phyloP scores from a whole-genome alignment of 2,888 invertebrate species.

The Pediacus dermestoides region DNA sequence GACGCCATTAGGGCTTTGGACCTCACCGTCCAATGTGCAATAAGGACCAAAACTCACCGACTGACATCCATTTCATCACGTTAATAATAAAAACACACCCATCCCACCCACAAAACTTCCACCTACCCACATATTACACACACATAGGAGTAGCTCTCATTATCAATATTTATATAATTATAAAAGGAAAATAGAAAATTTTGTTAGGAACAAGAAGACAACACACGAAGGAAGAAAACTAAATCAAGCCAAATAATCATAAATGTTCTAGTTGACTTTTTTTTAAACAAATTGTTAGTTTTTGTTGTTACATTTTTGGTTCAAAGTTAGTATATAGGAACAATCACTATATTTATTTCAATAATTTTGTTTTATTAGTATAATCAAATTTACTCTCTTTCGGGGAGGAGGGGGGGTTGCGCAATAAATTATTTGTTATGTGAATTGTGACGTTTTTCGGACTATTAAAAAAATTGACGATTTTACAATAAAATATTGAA shows the following conservation, averaged over 20 bases:
- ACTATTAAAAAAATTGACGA: too few relatives aligned
- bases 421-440: constrained; percentile 3
- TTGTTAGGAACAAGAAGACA: constrained; percentile 2
- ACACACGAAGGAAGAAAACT: constrained; percentile 15
- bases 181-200: constrained; percentile 13
- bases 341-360: too few relatives aligned
- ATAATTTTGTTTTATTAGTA: constrained; percentile 33
- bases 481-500: too few relatives aligned
- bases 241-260: constrained; percentile 48
- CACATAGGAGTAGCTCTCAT: too few relatives aligned
- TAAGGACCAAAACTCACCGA: constrained; percentile 52
- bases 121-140: too few relatives aligned
- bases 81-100: constrained; percentile 34
- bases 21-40: constrained; percentile 50
- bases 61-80: constrained; percentile 49
- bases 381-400: constrained; percentile 24
- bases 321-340: too few relatives aligned
- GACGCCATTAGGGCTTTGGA: constrained; percentile 48
- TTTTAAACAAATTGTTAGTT: too few relatives aligned
- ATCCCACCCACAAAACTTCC: too few relatives aligned
- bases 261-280: constrained; percentile 47
- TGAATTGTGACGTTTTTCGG: constrained; percentile 5
- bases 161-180: constrained; percentile 44
- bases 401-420: constrained; percentile 9
- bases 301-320: constrained; percentile 44